Conservation (phyloP, 2,113 vertebrate genomes). For the Sardina pilchardus region DNA sequence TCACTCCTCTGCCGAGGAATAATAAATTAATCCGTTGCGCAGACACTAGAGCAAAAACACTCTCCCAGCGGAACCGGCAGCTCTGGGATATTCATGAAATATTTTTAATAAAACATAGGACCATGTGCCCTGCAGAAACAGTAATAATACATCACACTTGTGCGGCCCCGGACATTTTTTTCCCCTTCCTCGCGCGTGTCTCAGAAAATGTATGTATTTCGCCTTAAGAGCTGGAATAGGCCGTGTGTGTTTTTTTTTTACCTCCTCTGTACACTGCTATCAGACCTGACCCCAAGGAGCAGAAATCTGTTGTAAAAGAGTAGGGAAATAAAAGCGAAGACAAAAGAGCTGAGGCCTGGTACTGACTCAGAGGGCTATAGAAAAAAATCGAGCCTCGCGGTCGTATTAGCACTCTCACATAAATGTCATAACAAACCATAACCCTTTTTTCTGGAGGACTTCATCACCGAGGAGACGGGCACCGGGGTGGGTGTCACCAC, state of each 20-base stretch:
- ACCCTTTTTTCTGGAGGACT: background rate
- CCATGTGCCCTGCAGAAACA: slow-evolving; percentile 36
- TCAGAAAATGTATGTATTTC: slow-evolving; percentile 22
- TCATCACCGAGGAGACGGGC: background rate
- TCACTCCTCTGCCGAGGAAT: slow-evolving; percentile 74
- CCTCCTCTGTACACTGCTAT: background rate
- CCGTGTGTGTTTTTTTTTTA: slow-evolving; percentile 15
- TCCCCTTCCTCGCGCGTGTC: background rate
- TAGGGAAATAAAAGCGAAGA: slow-evolving; percentile 1
- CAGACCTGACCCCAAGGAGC: slow-evolving; percentile 12
- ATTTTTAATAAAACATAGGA: slow-evolving; percentile 53
- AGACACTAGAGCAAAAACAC: slow-evolving; percentile 39
- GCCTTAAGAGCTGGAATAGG: background rate
- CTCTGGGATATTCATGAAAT: slow-evolving; percentile 45
- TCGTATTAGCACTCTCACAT: background rate
- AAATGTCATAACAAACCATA: slow-evolving; percentile 20
- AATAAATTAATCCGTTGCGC: slow-evolving; percentile 43
- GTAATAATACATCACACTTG: slow-evolving; percentile 25
- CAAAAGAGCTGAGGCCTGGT: background rate
- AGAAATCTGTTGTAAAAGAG: slow-evolving; percentile 6
- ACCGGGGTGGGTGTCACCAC: background rate
- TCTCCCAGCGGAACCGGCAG: slow-evolving; percentile 49
- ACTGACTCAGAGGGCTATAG: background rate
- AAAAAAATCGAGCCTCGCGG: background rate
- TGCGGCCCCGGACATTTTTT: slow-evolving; percentile 14